phyloP scores from a whole-genome alignment of 1,140 invertebrate genomes.

The Zophobas morio region DNA sequence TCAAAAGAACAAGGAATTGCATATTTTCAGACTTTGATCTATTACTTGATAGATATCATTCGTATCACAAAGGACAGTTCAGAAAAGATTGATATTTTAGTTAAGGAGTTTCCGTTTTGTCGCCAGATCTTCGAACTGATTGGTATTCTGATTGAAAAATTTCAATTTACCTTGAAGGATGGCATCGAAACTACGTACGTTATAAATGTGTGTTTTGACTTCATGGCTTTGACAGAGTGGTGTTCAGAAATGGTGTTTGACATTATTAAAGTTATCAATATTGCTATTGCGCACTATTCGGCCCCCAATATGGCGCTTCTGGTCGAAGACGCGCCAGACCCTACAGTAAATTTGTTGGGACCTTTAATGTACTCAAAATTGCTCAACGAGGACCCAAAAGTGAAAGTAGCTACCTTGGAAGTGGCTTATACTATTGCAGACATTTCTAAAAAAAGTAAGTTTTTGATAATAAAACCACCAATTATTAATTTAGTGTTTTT shows the following conservation, averaged over 20 bases:
- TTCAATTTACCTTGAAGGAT: slow-evolving; percentile 80
- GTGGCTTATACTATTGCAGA: neutral
- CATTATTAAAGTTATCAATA: slow-evolving; percentile 39
- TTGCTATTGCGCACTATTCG: slow-evolving; percentile 11
- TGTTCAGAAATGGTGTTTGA: slow-evolving; percentile 59
- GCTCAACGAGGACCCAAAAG: neutral
- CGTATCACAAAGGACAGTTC: neutral
- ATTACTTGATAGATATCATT: neutral
- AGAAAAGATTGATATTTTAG: neutral
- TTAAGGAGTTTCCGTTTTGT: slow-evolving; percentile 62
- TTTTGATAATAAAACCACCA: neutral
- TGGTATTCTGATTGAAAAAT: slow-evolving; percentile 75
- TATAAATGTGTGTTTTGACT: slow-evolving; percentile 64
- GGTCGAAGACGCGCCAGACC: neutral
- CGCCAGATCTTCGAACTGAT: slow-evolving; percentile 74
- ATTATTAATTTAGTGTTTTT: neutral
- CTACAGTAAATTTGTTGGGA: slow-evolving; percentile 2
- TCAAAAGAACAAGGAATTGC: too few species aligned
- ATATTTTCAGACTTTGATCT: neutral
- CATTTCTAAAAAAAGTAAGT: slow-evolving; percentile 10
- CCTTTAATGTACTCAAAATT: neutral
- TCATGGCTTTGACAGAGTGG: slow-evolving; percentile 65
- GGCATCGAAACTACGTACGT: slow-evolving; percentile 76
- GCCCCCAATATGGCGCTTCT: slow-evolving; percentile 22
- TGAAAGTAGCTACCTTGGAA: neutral